Conservation (phyloP, 2,888 invertebrate genomes). For the Smittia sp. region DNA sequence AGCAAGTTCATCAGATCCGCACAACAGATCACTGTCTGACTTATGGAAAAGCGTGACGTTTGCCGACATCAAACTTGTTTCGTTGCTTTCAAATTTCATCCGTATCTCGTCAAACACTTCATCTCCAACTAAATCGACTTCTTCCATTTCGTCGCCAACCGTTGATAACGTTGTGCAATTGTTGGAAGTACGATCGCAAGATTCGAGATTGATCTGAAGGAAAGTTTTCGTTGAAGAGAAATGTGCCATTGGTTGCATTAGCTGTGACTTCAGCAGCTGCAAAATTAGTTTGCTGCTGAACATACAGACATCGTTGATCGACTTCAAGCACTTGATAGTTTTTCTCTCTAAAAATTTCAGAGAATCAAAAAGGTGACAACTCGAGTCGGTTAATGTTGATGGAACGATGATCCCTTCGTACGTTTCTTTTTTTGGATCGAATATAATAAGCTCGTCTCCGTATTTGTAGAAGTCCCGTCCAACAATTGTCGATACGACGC, state of each 20-base stretch:
- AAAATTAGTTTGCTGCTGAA: not conserved
- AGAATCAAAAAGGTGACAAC: slow-evolving; percentile 47
- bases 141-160: not conserved
- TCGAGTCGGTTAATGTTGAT: slow-evolving; percentile 45
- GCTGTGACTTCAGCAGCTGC: not conserved
- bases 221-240: not conserved
- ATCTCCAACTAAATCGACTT: not conserved
- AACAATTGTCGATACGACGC: not conserved
- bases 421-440: slow-evolving; percentile 45
- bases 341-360: slow-evolving; percentile 43
- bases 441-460: slow-evolving; percentile 47
- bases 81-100: slow-evolving; percentile 16
- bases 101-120: slow-evolving; percentile 24
- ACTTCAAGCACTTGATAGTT: slow-evolving; percentile 3
- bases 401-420: slow-evolving; percentile 46
- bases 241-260: slow-evolving; percentile 15
- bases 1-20: not conserved
- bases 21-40: not conserved
- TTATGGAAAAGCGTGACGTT: not conserved
- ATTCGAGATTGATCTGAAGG: not conserved
- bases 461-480: slow-evolving; percentile 45
- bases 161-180: not conserved
- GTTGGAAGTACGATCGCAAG: not conserved
- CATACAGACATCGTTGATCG: slow-evolving; percentile 4
- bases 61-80: slow-evolving; percentile 9